A percentile compares a stretch with the other conserved stretches of the same genome.
phyloP scores from a whole-genome alignment of 2,797 vertebrate species.

The Picus viridis region DNA sequence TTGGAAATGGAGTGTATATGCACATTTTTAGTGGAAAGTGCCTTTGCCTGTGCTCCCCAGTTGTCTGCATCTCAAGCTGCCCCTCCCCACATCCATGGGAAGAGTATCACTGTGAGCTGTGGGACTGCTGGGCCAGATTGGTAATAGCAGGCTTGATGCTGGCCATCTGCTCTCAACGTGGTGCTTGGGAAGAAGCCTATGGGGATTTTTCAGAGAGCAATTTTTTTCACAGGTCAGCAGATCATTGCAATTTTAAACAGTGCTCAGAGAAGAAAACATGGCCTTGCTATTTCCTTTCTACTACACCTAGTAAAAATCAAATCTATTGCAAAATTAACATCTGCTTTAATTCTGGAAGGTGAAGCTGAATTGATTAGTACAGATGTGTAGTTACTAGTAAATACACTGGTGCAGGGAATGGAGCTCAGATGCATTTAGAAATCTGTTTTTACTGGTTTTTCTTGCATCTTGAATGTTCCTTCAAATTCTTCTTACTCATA shows the following conservation, averaged over 20 bases:
- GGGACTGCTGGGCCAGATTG: neutral
- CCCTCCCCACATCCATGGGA: neutral
- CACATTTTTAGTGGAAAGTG: neutral
- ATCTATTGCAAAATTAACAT: neutral
- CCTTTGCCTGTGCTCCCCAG: neutral
- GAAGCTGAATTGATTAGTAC: neutral
- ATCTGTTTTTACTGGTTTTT: neutral
- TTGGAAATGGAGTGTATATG: neutral
- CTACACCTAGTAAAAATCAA: neutral
- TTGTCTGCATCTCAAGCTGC: neutral
- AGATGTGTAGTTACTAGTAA: neutral
- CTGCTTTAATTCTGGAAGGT: neutral
- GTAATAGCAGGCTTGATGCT: slow-evolving; percentile 6
- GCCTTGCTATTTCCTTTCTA: neutral
- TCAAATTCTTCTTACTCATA: neutral
- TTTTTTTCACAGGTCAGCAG: slow-evolving; percentile 16
- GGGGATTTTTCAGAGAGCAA: neutral
- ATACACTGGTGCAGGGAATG: fast-evolving
- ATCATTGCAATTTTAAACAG: neutral
- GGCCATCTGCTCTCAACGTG: slow-evolving; percentile 27
- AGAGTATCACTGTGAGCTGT: neutral
- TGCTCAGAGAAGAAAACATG: neutral
- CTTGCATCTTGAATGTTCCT: neutral
- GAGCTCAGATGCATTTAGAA: neutral
- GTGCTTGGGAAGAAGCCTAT: neutral